Percentiles rank a stretch among this genome's conserved stretches.
Evolutionary conservation across 2,888 invertebrate species (phyloP).

Genomic region (Eupithecia dodoneata): DNA sequence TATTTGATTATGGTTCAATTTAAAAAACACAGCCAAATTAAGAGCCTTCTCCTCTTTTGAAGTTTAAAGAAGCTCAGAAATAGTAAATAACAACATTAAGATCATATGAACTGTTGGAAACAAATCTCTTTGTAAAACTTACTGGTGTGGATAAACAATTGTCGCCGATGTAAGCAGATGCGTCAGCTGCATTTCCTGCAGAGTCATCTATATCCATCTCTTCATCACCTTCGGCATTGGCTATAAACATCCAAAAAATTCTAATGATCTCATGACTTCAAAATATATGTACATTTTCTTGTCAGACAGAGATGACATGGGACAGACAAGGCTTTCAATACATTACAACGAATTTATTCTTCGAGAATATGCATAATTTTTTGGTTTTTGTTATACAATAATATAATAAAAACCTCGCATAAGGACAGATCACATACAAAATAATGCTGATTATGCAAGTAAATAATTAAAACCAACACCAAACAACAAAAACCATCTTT

Average conservation of each 20-base stretch:
- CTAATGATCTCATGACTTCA: background rate
- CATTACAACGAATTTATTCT: background rate
- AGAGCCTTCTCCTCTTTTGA: background rate
- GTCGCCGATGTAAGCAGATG: constrained; percentile 78
- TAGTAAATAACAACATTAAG: background rate
- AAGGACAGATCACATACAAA: background rate
- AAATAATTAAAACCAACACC: background rate
- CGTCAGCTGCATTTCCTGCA: constrained; percentile 68
- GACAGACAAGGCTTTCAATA: background rate
- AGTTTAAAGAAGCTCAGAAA: background rate
- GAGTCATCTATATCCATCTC: constrained; percentile 81
- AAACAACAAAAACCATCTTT: background rate
- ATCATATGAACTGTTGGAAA: background rate
- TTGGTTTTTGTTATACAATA: background rate
- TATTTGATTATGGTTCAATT: constrained; percentile 9
- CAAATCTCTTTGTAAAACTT: constrained; percentile 45
- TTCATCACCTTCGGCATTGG: constrained; percentile 66
- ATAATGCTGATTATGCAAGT: background rate
- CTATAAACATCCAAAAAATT: constrained; percentile 30
- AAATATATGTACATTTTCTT: background rate
- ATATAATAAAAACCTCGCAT: too few species aligned
- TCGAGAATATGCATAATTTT: background rate
- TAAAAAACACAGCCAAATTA: background rate
- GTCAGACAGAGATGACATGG: background rate
- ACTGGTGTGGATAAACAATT: constrained; percentile 81